Base-by-base conservation (phyloP, 2,797 vertebrate genomes). In the Meda fulgida region DNA sequence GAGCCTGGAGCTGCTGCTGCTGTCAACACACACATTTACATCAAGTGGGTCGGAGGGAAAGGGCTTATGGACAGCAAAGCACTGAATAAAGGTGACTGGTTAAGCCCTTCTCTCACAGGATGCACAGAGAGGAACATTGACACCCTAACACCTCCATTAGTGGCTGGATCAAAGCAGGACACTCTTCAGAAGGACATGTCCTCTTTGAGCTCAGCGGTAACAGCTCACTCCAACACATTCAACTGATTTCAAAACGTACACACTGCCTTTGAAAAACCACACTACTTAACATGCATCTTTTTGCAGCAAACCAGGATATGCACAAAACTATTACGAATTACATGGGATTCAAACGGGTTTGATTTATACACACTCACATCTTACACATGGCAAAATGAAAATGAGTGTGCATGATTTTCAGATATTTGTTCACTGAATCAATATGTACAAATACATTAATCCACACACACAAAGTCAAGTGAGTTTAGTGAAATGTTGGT, bases 1-100 rank as follows among this genome's bases (percentile, higher is more conserved):
- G 98, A 0, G 97, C 97, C 95, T 99, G 98, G 87, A 98, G 97
- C 93, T 99, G 98, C 95, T 98, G 97, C 94, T 99, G 98, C 97
- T 98, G 96, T 85, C 94, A 94, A 93, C 75, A 94, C 76, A 73
- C n/a, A 84, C 53, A 65, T 53, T 29, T 72, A 80, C 29, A 85
- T 81, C 87, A 58, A 89, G 84, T 77, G 84, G 76, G 91, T 67
- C 53, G 69, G 84, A 78, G 73, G 84, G 87, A 88, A 94, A 93
- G 3, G 0, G 0, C 34, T 84, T 7, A 86, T 19, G 48, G 53
- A 81, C 63, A 8, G 16, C 53, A 77, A 31, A 53, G 69, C 51
- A 63, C 80, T 75, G 10, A 58, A 84, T 46, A 58, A 81, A 70
- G 34, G 38, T 36, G 63, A 36, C 36, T 58, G 79, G 75, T 70